These are phyloP conservation scores for Boloria selene DNA, from an alignment of 2,888 invertebrate genomes.

Conservation along the genomic window DNA sequence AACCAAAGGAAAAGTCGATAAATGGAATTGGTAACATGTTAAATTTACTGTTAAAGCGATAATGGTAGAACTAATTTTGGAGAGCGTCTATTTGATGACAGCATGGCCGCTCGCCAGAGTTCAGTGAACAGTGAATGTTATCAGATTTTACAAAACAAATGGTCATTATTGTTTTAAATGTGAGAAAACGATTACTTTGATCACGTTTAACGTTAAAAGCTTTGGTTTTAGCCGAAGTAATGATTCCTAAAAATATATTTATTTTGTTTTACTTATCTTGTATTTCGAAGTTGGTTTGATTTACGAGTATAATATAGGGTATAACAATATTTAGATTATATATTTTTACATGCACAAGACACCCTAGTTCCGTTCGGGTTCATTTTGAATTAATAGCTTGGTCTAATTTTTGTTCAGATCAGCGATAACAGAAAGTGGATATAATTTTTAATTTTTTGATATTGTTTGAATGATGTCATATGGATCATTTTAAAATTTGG, in stretches of 20 bases:
- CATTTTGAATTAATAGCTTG: no score
- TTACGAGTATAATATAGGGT: no score
- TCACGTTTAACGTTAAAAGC: neutral
- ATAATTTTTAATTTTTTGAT: no score
- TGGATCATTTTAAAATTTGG: no score
- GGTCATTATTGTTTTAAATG: conserved; percentile 8
- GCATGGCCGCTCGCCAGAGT: conserved; percentile 32
- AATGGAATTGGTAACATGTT: conserved; percentile 24
- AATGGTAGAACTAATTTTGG: conserved; percentile 31
- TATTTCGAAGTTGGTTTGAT: no score
- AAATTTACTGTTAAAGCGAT: conserved; percentile 35
- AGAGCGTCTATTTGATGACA: conserved; percentile 30
- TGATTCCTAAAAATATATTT: neutral
- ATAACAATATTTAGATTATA: no score
- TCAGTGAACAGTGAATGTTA: conserved; percentile 32
- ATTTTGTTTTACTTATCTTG: neutral
- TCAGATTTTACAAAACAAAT: conserved; percentile 28
- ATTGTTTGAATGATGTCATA: no score
- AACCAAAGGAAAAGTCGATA: conserved; percentile 27
- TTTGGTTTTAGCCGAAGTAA: conserved; percentile 2
- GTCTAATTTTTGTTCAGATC: no score
- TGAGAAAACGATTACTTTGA: neutral
- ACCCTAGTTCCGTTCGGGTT: no score
- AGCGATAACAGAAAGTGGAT: no score
- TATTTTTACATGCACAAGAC: no score